Evolutionary conservation across 2,113 vertebrate species (phyloP).

Genomic region (Empidonax traillii): DNA sequence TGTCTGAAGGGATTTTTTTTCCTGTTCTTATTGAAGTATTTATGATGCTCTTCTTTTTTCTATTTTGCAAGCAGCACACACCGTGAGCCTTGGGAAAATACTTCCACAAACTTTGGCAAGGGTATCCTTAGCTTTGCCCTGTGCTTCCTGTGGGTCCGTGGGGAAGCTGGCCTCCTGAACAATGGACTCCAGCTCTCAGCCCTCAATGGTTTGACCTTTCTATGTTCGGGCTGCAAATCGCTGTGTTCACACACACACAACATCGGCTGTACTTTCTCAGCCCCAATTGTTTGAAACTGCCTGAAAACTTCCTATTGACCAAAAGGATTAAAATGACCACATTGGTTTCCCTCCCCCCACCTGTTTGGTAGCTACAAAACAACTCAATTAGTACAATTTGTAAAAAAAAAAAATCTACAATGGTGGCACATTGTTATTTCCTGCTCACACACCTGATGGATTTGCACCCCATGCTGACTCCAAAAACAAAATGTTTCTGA

Average conservation of each 20-base stretch:
- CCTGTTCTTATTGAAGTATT: background rate
- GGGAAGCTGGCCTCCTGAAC: conserved; percentile 60
- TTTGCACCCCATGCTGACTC: background rate
- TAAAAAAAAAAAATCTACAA: background rate
- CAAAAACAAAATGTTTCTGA: background rate
- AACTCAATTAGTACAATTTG: background rate
- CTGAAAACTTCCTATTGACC: conserved; percentile 42
- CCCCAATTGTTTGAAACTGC: conserved; percentile 6
- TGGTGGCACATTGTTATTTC: conserved; percentile 35
- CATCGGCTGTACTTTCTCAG: background rate
- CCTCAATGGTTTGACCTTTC: conserved; percentile 37
- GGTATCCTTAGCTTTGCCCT: conserved; percentile 56
- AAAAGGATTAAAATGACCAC: background rate
- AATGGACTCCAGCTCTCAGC: conserved; percentile 57
- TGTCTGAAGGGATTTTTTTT: background rate
- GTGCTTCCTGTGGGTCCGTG: conserved; percentile 71
- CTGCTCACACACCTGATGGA: background rate
- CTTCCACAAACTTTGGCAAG: conserved; percentile 38
- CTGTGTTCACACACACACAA: background rate
- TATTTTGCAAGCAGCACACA: background rate
- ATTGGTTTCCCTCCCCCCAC: background rate
- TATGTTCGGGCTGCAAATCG: background rate
- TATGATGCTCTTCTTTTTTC: background rate
- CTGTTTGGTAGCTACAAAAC: background rate
- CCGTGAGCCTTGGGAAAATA: conserved; percentile 14